A percentile compares a stretch with the other conserved stretches of the same genome.
phyloP scores from a whole-genome alignment of 2,797 vertebrate genomes.

The Taenioides sp. region DNA sequence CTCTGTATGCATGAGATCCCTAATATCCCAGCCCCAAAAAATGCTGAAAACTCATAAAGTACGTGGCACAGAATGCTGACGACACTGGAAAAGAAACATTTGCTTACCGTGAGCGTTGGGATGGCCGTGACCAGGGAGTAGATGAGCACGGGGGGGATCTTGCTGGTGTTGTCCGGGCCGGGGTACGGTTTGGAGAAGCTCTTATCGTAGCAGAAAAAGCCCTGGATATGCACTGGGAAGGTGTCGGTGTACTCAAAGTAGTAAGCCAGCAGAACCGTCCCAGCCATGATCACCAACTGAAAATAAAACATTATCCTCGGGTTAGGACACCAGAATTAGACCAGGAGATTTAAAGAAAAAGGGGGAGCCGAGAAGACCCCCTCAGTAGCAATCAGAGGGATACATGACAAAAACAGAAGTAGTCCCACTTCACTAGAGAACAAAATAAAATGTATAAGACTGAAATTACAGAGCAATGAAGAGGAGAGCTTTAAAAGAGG shows the following conservation, averaged over 20 bases:
- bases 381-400: slow-evolving; percentile 43
- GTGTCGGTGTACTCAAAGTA: slow-evolving; percentile 93
- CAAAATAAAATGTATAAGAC: slow-evolving; percentile 41
- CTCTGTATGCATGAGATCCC: slow-evolving; percentile 23
- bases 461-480: slow-evolving; percentile 37
- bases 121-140: slow-evolving; percentile 87
- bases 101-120: slow-evolving; percentile 84
- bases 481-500: slow-evolving; percentile 12
- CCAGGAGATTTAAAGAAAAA: slow-evolving; percentile 44
- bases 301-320: slow-evolving; percentile 74
- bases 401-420: slow-evolving; percentile 24
- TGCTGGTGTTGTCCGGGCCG: slow-evolving; percentile 85
- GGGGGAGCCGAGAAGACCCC: slow-evolving; percentile 46
- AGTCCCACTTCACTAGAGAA: slow-evolving; percentile 33
- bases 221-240: slow-evolving; percentile 88
- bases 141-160: slow-evolving; percentile 84
- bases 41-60: slow-evolving; percentile 27
- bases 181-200: slow-evolving; percentile 88
- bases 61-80: not conserved
- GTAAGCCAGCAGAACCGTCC: slow-evolving; percentile 87
- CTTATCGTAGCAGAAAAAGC: slow-evolving; percentile 92
- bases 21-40: slow-evolving; percentile 21
- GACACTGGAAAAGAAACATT: not conserved
- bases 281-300: slow-evolving; percentile 89
- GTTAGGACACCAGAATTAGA: slow-evolving; percentile 52